Conservation (phyloP, 2,888 invertebrate species). For the Calameuta pallipes region DNA sequence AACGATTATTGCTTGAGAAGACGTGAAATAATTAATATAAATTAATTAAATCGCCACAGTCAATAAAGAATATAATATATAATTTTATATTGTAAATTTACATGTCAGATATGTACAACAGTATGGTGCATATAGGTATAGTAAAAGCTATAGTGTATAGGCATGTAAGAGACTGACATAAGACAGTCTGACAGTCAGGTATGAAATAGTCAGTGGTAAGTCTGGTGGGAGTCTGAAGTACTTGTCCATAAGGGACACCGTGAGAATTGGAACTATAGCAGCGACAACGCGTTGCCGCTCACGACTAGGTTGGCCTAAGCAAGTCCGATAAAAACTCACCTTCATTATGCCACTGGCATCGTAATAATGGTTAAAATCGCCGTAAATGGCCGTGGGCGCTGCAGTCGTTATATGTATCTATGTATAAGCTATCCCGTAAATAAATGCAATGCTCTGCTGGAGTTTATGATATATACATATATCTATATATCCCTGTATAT, state of each 20-base stretch:
- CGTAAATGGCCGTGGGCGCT: constrained; percentile 54
- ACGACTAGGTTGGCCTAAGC: constrained; percentile 24
- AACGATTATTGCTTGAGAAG: too few relatives aligned
- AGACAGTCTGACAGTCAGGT: neutral
- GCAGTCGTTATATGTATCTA: neutral
- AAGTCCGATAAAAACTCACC: constrained; percentile 58
- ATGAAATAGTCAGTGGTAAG: neutral
- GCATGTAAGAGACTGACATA: neutral
- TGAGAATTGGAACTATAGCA: constrained; percentile 60
- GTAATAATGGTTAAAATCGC: constrained; percentile 62
- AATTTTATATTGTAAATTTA: neutral
- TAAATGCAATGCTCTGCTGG: neutral
- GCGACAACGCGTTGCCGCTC: constrained; percentile 5
- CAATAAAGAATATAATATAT: neutral
- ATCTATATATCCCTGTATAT: too few relatives aligned
- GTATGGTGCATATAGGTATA: neutral
- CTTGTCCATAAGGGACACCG: constrained; percentile 57
- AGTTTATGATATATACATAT: neutral
- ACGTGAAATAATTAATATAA: too few relatives aligned
- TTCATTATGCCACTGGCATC: constrained; percentile 60
- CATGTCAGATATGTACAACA: too few relatives aligned
- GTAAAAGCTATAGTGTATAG: neutral
- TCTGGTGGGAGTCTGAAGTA: constrained; percentile 44
- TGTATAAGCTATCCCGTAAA: neutral
- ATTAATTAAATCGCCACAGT: neutral